Conservation (phyloP, 2,888 invertebrate genomes). For the Himalopsyche japonica region DNA sequence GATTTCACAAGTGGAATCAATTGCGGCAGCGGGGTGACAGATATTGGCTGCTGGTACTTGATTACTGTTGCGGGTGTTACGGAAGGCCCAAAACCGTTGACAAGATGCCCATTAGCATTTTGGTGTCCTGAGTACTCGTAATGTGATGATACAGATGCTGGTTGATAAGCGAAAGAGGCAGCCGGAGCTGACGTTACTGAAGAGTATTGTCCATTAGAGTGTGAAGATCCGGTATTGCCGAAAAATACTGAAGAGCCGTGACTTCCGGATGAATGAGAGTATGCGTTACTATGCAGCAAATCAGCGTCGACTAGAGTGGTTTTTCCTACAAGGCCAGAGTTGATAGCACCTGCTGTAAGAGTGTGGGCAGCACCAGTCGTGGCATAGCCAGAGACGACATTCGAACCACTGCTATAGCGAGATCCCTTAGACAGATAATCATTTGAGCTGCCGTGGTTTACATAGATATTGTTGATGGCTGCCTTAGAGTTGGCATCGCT, state of each 20-base stretch:
- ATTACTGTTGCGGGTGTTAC: constrained; percentile 49
- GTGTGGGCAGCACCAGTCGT: constrained; percentile 52
- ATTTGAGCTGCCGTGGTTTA: constrained; percentile 14
- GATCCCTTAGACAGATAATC: constrained; percentile 8
- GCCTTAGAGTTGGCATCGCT: constrained; percentile 42
- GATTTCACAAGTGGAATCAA: constrained; percentile 48
- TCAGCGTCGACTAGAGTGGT: constrained; percentile 53
- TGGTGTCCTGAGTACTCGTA: not conserved
- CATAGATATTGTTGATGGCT: constrained; percentile 28
- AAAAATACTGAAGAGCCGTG: not conserved
- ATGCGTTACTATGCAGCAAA: constrained; percentile 46
- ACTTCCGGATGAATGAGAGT: constrained; percentile 12
- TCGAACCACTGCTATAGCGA: constrained; percentile 14
- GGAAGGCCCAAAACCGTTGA: constrained; percentile 36
- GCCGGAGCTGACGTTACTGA: constrained; percentile 5
- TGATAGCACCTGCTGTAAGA: constrained; percentile 55
- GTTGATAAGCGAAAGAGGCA: not conserved
- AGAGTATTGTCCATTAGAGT: constrained; percentile 11
- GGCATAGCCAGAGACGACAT: constrained; percentile 20
- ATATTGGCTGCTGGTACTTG: constrained; percentile 38
- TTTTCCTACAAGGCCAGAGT: constrained; percentile 57
- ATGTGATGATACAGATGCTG: not conserved
- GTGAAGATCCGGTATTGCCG: constrained; percentile 4
- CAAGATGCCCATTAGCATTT: constrained; percentile 6
- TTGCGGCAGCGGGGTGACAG: constrained; percentile 26